These are phyloP conservation scores for Heliconius himera DNA, from an alignment of 1,140 invertebrate genomes.

Conservation along the genomic window DNA sequence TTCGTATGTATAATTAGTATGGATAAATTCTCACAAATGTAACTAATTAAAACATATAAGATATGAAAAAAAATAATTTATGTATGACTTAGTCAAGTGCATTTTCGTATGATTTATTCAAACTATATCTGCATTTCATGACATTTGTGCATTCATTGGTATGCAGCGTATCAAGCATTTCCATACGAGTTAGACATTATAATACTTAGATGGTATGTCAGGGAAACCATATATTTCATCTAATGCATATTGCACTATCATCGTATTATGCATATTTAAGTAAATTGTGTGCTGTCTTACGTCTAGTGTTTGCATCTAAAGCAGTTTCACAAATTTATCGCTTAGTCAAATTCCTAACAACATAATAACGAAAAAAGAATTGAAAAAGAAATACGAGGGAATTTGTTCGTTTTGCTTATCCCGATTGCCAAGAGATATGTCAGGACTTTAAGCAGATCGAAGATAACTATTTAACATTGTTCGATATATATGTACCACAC, in stretches of 20 bases:
- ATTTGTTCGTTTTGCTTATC: neutral
- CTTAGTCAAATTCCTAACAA: neutral
- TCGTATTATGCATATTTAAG: neutral
- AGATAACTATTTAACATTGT: neutral
- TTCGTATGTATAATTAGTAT: too few species aligned
- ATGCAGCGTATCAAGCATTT: slow-evolving; percentile 7
- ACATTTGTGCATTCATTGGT: neutral
- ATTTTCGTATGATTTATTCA: neutral
- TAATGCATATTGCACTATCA: neutral
- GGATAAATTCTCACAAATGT: too few species aligned
- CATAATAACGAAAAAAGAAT: neutral
- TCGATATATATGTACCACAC: neutral
- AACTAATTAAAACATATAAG: too few species aligned
- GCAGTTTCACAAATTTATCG: neutral
- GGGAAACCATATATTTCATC: neutral
- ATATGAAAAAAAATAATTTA: too few species aligned
- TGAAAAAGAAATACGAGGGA: neutral
- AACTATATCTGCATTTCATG: neutral
- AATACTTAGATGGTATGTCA: neutral
- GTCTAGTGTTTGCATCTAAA: neutral
- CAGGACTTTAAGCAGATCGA: neutral
- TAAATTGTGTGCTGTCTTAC: neutral
- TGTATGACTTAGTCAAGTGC: neutral
- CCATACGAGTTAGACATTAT: slow-evolving; percentile 2
- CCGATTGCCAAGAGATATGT: neutral